phyloP scores from a whole-genome alignment of 2,888 invertebrate species.

The Cheilosia grossa region DNA sequence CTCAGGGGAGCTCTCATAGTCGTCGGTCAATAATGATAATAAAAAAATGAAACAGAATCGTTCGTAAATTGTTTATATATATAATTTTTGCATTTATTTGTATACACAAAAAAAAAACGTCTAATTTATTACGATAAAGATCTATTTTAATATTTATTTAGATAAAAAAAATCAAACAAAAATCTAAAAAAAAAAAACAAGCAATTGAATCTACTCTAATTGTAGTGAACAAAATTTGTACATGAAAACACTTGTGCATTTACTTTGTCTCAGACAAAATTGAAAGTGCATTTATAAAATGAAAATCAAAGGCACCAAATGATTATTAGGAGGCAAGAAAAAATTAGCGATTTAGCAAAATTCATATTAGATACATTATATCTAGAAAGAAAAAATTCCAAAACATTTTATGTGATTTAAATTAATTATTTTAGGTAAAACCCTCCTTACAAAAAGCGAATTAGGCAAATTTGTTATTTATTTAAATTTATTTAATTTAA shows the following conservation, averaged over 20 bases:
- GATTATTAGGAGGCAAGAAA: constrained; percentile 14
- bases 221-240: constrained; percentile 41
- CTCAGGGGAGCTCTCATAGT: constrained; percentile 43
- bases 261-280: constrained; percentile 58
- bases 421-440: constrained; percentile 69
- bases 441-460: constrained; percentile 33
- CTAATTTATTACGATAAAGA: constrained; percentile 65
- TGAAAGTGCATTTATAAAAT: constrained; percentile 66
- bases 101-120: constrained; percentile 50
- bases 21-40: constrained; percentile 24
- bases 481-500: constrained; percentile 62
- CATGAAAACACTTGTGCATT: constrained; percentile 53
- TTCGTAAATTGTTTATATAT: constrained; percentile 47
- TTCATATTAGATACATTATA: constrained; percentile 41
- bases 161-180: constrained; percentile 28
- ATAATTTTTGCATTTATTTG: constrained; percentile 66
- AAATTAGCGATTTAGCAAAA: constrained; percentile 46
- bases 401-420: constrained; percentile 73
- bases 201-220: constrained; percentile 66
- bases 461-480: constrained; percentile 69
- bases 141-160: constrained; percentile 73
- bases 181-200: constrained; percentile 16
- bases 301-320: constrained; percentile 55
- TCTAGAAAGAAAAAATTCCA: constrained; percentile 53
- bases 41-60: constrained; percentile 26